phyloP scores from a whole-genome alignment of 1,140 invertebrate species.

The Venustaconcha ellipsiformis region DNA sequence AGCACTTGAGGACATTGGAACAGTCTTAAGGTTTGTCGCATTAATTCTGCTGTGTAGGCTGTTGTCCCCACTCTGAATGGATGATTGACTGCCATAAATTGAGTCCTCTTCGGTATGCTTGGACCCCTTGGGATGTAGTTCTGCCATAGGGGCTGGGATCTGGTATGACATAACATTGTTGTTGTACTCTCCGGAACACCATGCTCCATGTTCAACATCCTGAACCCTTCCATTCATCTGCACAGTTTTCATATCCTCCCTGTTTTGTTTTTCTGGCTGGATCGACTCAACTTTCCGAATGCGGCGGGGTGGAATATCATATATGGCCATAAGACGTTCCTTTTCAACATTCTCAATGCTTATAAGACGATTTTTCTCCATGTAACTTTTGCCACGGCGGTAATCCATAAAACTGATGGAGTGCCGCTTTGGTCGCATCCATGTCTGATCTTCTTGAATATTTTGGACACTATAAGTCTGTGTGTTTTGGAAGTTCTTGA shows the following conservation, averaged over 20 bases:
- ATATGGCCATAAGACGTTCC: constrained; percentile 54
- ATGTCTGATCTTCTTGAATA: constrained; percentile 37
- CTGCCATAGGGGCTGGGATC: constrained; percentile 6
- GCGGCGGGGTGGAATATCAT: constrained; percentile 60
- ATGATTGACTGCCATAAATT: no score
- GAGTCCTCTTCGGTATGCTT: no score
- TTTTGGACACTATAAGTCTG: constrained; percentile 29
- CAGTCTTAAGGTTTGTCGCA: not conserved
- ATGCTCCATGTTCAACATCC: constrained; percentile 16
- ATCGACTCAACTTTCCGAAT: constrained; percentile 42
- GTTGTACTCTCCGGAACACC: constrained; percentile 28
- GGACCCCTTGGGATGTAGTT: no score
- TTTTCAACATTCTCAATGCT: constrained; percentile 55
- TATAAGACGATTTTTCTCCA: constrained; percentile 45
- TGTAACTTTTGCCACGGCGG: constrained; percentile 39
- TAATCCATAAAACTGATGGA: constrained; percentile 60
- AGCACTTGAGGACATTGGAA: constrained; percentile 44
- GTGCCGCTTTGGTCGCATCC: constrained; percentile 55
- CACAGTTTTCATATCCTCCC: no score
- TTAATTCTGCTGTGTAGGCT: no score
- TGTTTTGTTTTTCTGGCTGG: constrained; percentile 6
- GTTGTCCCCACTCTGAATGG: no score
- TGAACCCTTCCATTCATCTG: not conserved
- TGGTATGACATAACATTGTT: constrained; percentile 38
- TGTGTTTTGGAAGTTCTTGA: constrained; percentile 37